These are phyloP conservation scores for Planiliza haematocheilus DNA, from an alignment of 2,113 vertebrate species.

Conservation along the genomic window DNA sequence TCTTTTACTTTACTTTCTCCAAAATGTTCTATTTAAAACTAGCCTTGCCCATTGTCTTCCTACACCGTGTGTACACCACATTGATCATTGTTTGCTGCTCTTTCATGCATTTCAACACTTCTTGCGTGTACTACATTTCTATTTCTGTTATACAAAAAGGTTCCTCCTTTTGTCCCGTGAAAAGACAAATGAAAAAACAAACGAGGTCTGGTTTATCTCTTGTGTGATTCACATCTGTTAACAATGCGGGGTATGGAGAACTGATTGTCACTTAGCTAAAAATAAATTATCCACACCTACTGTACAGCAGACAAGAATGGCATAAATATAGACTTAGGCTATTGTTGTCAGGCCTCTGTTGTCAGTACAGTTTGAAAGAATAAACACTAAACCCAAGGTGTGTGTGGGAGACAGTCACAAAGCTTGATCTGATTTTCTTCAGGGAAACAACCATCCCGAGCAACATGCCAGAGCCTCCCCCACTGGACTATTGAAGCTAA, in stretches of 20 bases:
- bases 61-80: neutral
- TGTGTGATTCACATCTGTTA: constrained; percentile 6
- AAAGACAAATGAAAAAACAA: neutral
- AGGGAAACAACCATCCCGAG: constrained; percentile 43
- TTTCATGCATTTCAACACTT: neutral
- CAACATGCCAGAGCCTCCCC: constrained; percentile 37
- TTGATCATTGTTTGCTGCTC: constrained; percentile 8
- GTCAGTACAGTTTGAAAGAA: constrained; percentile 49
- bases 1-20: constrained; percentile 22
- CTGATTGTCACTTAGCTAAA: constrained; percentile 13
- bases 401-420: constrained; percentile 61
- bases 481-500: constrained; percentile 47
- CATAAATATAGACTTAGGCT: constrained; percentile 46
- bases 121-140: neutral
- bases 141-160: constrained; percentile 9
- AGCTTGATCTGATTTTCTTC: constrained; percentile 58
- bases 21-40: constrained; percentile 34
- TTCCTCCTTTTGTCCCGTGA: constrained; percentile 6
- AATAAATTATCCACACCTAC: constrained; percentile 22
- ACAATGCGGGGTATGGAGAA: constrained; percentile 15
- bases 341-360: constrained; percentile 33
- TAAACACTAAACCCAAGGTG: constrained; percentile 50
- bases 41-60: constrained; percentile 27
- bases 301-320: constrained; percentile 30
- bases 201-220: constrained; percentile 2